These are phyloP conservation scores for Heterotilapia buettikoferi DNA, from an alignment of 2,113 vertebrate genomes.

Conservation along the genomic window DNA sequence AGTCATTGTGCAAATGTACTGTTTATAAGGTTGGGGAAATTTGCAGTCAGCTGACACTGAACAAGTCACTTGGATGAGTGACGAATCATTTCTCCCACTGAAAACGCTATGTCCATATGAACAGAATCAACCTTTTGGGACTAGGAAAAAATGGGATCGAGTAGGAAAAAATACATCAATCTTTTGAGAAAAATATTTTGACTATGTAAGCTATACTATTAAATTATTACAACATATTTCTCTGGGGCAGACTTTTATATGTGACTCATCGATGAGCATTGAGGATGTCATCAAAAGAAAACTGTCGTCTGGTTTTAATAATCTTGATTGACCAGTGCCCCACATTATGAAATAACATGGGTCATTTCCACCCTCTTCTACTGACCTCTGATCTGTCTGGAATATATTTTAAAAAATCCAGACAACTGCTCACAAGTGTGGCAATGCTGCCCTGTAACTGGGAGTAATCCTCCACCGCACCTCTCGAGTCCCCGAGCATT, in stretches of 20 bases:
- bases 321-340: neutral
- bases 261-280: neutral
- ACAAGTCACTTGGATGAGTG: neutral
- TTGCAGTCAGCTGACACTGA: neutral
- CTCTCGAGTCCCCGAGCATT: neutral
- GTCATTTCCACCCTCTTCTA: neutral
- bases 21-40: neutral
- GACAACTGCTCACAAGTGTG: slow-evolving; percentile 24
- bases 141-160: neutral
- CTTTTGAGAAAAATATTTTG: neutral
- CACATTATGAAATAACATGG: neutral
- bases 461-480: neutral
- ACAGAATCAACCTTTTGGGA: neutral
- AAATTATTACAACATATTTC: neutral
- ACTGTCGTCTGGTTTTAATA: neutral
- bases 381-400: neutral
- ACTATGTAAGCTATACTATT: neutral
- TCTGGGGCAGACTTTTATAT: neutral
- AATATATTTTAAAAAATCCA: neutral
- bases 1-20: neutral
- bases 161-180: neutral
- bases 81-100: neutral
- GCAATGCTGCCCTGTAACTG: neutral
- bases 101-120: neutral
- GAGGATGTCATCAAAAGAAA: neutral